Percentiles rank a stretch among this genome's conserved stretches.
Conservation (phyloP, 2,113 vertebrate genomes). For the Morphnarchus princeps region DNA sequence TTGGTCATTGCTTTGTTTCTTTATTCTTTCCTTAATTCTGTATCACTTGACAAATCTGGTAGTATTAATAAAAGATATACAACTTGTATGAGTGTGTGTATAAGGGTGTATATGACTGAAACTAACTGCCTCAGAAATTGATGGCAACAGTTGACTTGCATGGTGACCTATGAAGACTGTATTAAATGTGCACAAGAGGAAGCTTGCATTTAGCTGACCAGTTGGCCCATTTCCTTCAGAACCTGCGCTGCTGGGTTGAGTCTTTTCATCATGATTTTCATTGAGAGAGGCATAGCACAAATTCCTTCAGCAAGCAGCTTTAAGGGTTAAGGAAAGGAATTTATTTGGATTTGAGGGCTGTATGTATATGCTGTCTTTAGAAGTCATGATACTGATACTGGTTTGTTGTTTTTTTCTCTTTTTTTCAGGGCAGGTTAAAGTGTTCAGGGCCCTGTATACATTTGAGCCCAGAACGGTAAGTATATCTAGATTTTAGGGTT, state of each 20-base stretch:
- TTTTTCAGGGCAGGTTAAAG: slow-evolving; percentile 91
- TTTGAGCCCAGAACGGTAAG: slow-evolving; percentile 97
- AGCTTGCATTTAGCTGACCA: neutral
- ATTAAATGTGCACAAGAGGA: neutral
- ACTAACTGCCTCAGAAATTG: neutral
- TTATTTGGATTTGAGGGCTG: neutral
- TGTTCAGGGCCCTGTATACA: slow-evolving; percentile 91
- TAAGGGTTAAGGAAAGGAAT: neutral
- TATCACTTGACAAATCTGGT: neutral
- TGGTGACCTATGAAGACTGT: accelerated
- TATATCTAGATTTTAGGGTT: neutral
- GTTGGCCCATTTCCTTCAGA: neutral
- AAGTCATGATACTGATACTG: neutral
- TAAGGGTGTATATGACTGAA: neutral
- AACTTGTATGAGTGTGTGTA: too few relatives aligned
- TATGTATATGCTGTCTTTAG: neutral
- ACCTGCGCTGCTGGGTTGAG: neutral
- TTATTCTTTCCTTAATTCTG: neutral
- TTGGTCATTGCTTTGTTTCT: neutral
- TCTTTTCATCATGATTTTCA: neutral
- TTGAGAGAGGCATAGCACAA: neutral
- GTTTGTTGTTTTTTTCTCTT: neutral
- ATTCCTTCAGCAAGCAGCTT: neutral
- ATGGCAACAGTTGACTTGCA: neutral
- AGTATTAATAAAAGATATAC: neutral